Base-by-base conservation (phyloP, 2,797 vertebrate species). In the Aythya fuligula region DNA sequence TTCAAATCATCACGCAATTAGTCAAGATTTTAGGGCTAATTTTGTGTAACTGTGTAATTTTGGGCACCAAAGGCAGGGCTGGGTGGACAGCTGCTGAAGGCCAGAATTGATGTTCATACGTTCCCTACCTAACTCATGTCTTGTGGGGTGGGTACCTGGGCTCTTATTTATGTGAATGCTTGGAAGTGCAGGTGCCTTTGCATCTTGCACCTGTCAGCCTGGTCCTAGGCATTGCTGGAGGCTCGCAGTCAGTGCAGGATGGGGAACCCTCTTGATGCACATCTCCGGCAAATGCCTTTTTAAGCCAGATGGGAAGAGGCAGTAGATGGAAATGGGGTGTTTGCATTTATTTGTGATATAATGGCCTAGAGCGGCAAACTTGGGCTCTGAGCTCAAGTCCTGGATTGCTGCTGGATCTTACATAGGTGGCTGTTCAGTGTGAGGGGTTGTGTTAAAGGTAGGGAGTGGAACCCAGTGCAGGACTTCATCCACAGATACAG, bases 261-360 rank as follows among this genome's bases (percentile, higher is more conserved):
- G 64, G 38, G 9, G 27, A 73, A 9, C 8, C 5, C 7, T 12
- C 5, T 0, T 7, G 0, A 2, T 19, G 22, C 0, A 0, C 21
- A 5, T 28, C 45, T n/a, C 69, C 73, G n/a, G 32, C 34, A 80
- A 61, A 12, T 2, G 6, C 7, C 25, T 62, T 67, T 67, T 73
- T 19, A 11, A 62, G 69, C 28, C 5, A 3, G 3, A 6, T 62
- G 30, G 39, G 57, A 90, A 86, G 66, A 41, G 30, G 4, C 5
- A 4, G 47, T 51, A 56, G 49, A 5, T 1, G 5, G 36, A 36
- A 81, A 32, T 6, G 34, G 70, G 27, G 5, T 36, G 39, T 24
- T n/a, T 60, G 17, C 39, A 9, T 36, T 47, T 83, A 32, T 62
- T 80, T 88, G 65, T 36, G 24, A n/a, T 80, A 2, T 14, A 76